These are phyloP conservation scores for Tetramorium parvispinum DNA, from an alignment of 1,140 invertebrate species.

Conservation along the genomic window DNA sequence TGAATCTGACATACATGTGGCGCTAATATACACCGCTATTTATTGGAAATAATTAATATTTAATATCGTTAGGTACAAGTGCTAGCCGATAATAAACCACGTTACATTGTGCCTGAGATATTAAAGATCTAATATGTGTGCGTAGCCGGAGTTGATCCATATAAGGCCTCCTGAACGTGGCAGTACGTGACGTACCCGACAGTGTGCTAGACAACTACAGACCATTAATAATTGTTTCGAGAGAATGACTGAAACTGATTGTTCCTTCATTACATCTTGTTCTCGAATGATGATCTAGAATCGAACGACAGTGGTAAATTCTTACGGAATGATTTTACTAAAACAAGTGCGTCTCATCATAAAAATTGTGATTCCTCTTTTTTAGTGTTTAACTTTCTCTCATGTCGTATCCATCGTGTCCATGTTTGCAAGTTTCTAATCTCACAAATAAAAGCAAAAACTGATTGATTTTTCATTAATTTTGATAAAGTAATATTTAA, in stretches of 20 bases:
- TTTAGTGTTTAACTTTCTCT: not conserved
- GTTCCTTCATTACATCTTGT: not conserved
- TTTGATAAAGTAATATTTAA: not conserved
- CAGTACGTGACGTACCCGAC: not conserved
- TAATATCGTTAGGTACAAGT: conserved; percentile 27
- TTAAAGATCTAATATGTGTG: conserved; percentile 7
- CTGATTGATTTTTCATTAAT: not conserved
- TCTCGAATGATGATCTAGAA: not conserved
- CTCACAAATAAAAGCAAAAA: not conserved
- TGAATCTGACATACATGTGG: conserved; percentile 19
- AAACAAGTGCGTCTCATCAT: not conserved
- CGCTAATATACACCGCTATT: conserved; percentile 1
- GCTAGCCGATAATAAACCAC: not conserved
- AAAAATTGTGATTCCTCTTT: not conserved
- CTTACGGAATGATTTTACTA: not conserved
- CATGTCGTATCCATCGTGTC: not conserved
- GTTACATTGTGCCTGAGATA: conserved; percentile 3
- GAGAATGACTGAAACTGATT: not conserved
- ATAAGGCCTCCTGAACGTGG: not conserved
- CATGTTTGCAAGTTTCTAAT: not conserved
- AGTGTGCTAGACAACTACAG: not conserved
- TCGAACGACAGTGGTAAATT: not conserved
- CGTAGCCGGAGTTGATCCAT: not conserved
- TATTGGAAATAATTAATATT: conserved; percentile 37
- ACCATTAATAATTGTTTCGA: conserved; percentile 16